Conservation (phyloP, 2,888 invertebrate genomes). For the Zaprionus bogoriensis region DNA sequence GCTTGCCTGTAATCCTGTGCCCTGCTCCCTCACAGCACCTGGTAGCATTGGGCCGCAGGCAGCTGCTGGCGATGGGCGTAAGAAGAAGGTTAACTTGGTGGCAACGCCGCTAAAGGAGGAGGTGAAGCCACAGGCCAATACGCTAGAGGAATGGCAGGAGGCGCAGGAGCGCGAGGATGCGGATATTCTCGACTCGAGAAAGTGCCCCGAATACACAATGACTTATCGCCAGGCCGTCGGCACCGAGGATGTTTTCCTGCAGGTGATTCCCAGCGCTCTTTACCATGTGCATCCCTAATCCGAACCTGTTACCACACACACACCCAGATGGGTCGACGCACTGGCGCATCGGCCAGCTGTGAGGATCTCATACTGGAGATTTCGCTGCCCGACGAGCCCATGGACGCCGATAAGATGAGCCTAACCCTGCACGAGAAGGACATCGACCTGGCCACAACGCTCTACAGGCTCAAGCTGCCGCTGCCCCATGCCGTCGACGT, state of each 20-base stretch:
- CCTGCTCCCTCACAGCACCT: constrained; percentile 83
- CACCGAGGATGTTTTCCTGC: constrained; percentile 93
- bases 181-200: constrained; percentile 85
- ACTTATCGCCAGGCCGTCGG: constrained; percentile 93
- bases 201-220: constrained; percentile 89
- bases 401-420: constrained; percentile 87
- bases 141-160: constrained; percentile 80
- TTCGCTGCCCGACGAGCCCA: constrained; percentile 89
- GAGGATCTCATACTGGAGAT: constrained; percentile 93
- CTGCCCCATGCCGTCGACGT: constrained; percentile 93
- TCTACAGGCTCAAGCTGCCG: constrained; percentile 88
- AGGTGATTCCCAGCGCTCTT: constrained; percentile 83
- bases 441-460: constrained; percentile 86
- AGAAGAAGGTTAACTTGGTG: constrained; percentile 51
- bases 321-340: constrained; percentile 90
- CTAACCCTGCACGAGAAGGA: constrained; percentile 86
- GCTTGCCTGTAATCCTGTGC: too few relatives aligned
- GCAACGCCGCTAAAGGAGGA: constrained; percentile 53
- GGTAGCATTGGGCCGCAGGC: constrained; percentile 81
- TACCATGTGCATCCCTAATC: background rate
- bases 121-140: constrained; percentile 49
- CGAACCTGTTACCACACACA: background rate
- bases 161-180: constrained; percentile 85
- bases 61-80: constrained; percentile 14
- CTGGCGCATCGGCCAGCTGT: constrained; percentile 90